Evolutionary conservation across 2,888 invertebrate species (phyloP).

Genomic region (Camponotus fellah): DNA sequence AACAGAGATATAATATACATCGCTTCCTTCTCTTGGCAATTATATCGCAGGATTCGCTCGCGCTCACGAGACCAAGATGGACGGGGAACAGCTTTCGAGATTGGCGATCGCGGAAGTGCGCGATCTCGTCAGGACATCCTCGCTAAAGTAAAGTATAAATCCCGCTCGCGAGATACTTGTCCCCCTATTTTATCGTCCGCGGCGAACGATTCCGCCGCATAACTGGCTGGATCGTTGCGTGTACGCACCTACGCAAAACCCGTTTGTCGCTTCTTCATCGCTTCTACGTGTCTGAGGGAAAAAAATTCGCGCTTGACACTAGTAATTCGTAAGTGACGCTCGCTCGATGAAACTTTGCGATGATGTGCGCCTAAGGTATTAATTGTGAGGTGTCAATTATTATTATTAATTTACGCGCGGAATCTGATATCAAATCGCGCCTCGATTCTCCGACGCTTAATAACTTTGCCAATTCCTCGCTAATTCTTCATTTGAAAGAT

Average conservation of each 20-base stretch:
- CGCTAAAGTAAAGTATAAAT: conserved; percentile 33
- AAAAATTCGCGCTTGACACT: conserved; percentile 5
- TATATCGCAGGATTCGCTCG: conserved; percentile 70
- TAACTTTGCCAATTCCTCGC: background rate
- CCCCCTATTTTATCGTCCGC: conserved; percentile 66
- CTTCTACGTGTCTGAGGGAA: conserved; percentile 1
- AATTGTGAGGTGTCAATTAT: conserved; percentile 51
- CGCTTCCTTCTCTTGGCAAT: conserved; percentile 60
- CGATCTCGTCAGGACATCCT: conserved; percentile 37
- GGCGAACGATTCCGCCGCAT: conserved; percentile 63
- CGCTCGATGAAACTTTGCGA: background rate
- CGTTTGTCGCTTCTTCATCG: conserved; percentile 69
- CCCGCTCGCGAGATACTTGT: conserved; percentile 57
- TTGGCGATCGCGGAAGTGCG: conserved; percentile 53
- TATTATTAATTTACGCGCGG: conserved; percentile 58
- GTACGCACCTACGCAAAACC: conserved; percentile 73
- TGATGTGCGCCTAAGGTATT: background rate
- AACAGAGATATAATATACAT: background rate
- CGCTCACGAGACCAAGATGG: conserved; percentile 36
- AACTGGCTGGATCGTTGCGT: conserved; percentile 73
- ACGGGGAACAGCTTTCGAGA: conserved; percentile 13
- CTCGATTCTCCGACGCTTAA: background rate
- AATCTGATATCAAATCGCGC: background rate
- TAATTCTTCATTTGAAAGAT: background rate
- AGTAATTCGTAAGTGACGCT: conserved; percentile 10